Conservation (phyloP, 2,888 invertebrate species). For the Schrankia costaestrigalis region DNA sequence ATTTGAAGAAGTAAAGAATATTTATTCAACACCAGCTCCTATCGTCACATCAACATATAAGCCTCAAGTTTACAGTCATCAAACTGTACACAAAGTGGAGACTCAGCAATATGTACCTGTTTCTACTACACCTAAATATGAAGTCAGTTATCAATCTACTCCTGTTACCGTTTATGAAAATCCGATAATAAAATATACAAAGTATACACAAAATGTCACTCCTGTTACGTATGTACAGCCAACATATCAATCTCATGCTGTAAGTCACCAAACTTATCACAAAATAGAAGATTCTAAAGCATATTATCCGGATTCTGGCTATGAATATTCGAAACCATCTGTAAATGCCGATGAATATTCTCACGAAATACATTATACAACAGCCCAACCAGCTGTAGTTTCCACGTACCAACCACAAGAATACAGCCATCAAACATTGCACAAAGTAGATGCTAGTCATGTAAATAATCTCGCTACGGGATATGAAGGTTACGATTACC, state of each 20-base stretch:
- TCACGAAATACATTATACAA: conserved; percentile 39
- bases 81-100: conserved; percentile 54
- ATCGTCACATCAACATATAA: conserved; percentile 44
- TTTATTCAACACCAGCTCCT: conserved; percentile 51
- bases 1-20: conserved; percentile 49
- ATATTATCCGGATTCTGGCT: conserved; percentile 39
- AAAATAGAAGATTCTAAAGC: conserved; percentile 45
- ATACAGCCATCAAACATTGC: conserved; percentile 55
- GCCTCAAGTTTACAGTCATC: conserved; percentile 50
- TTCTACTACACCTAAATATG: conserved; percentile 55
- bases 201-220: conserved; percentile 57
- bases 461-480: conserved; percentile 46
- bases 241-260: conserved; percentile 49
- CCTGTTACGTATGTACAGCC: conserved; percentile 50
- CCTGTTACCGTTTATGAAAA: conserved; percentile 64
- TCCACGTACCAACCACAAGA: conserved; percentile 42
- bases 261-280: conserved; percentile 59
- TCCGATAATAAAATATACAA: conserved; percentile 58
- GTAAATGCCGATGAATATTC: conserved; percentile 37
- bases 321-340: conserved; percentile 36
- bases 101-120: conserved; percentile 46
- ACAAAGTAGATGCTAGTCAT: conserved; percentile 51
- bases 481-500: conserved; percentile 23
- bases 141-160: conserved; percentile 57
- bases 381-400: conserved; percentile 41